Evolutionary conservation across 53 echinoderm and acorn worm species (phyloP).

Genomic region (Paracentrotus lividus): DNA sequence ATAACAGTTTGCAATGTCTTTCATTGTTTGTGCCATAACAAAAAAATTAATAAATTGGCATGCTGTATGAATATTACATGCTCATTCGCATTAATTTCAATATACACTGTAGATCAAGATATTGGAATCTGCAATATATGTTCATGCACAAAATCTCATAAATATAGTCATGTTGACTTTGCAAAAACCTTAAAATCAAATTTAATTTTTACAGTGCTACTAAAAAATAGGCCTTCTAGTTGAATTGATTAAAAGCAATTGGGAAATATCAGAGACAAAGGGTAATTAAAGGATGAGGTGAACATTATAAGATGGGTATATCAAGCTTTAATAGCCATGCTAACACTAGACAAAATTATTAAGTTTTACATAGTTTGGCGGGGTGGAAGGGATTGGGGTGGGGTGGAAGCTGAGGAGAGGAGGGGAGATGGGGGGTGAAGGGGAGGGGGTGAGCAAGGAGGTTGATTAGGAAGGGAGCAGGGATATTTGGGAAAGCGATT

Average conservation of each 20-base stretch:
- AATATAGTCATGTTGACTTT: too few species aligned
- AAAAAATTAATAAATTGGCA: neutral
- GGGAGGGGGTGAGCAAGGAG: neutral
- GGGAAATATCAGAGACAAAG: too few species aligned
- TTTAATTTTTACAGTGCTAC: too few species aligned
- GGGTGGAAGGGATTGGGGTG: neutral
- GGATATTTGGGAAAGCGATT: too few species aligned
- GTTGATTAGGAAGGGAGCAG: neutral
- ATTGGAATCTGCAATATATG: too few species aligned
- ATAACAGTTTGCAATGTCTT: neutral
- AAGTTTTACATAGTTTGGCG: neutral
- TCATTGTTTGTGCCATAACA: neutral
- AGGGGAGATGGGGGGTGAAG: neutral
- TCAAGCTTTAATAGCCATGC: neutral
- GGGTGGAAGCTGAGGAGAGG: neutral
- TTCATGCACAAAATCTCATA: too few species aligned
- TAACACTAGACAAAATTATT: neutral
- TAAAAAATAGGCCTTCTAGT: too few species aligned
- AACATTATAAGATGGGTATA: too few species aligned
- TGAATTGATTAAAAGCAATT: too few species aligned
- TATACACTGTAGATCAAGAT: too few species aligned
- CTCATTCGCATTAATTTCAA: neutral
- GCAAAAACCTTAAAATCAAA: too few species aligned
- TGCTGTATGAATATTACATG: neutral
- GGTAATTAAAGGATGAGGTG: too few species aligned